phyloP scores from a whole-genome alignment of 2,113 vertebrate species.

The Epinephelus cyanopodus region DNA sequence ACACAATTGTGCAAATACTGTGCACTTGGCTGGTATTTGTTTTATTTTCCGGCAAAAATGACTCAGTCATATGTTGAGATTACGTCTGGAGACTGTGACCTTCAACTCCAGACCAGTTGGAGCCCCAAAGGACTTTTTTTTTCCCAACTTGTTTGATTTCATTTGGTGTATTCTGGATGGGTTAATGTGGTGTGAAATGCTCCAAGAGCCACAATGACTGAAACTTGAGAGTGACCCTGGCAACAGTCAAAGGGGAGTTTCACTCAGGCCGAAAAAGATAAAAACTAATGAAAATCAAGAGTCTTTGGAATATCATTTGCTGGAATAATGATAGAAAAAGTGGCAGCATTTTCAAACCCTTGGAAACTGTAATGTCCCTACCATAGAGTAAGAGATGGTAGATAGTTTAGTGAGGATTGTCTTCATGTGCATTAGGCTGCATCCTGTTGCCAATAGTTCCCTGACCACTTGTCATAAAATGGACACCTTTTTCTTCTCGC shows the following conservation, averaged over 20 bases:
- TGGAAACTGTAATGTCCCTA: neutral
- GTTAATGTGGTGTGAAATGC: neutral
- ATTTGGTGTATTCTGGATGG: slow-evolving; percentile 8
- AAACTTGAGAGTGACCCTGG: slow-evolving; percentile 8
- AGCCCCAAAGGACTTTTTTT: neutral
- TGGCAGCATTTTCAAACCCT: neutral
- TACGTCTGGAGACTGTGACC: neutral
- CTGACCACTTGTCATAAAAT: neutral
- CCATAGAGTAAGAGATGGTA: neutral
- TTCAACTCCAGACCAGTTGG: slow-evolving; percentile 8
- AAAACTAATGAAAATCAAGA: neutral
- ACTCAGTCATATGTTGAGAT: neutral
- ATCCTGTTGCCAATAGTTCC: neutral
- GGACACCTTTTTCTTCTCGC: neutral
- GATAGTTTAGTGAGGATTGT: neutral
- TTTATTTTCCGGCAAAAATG: neutral
- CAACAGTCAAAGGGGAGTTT: slow-evolving; percentile 2
- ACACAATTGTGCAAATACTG: neutral
- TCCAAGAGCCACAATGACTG: slow-evolving; percentile 12
- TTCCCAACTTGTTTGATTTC: neutral
- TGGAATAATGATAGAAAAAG: neutral
- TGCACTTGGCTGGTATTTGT: neutral
- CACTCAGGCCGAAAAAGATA: neutral
- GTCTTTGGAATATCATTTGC: neutral
- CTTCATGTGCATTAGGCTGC: neutral